phyloP scores from a whole-genome alignment of 1,140 invertebrate genomes.

The Drosophila kanapiae region DNA sequence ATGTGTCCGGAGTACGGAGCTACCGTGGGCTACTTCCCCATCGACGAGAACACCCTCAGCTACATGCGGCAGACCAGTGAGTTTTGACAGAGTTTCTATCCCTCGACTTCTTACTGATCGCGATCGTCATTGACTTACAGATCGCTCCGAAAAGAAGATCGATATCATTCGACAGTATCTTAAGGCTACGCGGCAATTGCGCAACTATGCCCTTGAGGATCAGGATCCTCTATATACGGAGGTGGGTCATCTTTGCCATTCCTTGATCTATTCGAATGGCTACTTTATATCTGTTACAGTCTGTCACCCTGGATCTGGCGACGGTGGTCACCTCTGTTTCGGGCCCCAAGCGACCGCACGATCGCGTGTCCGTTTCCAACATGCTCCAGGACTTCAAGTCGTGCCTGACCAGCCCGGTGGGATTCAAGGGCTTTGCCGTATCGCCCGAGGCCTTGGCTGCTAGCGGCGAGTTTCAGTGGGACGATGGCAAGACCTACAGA shows the following conservation, averaged over 20 bases:
- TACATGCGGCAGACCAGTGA: conserved; percentile 96
- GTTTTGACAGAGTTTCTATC: conserved; percentile 10
- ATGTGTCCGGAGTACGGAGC: conserved; percentile 99
- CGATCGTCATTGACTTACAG: conserved; percentile 86
- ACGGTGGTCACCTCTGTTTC: conserved; percentile 97
- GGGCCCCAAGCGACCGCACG: conserved; percentile 98
- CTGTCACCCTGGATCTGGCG: conserved; percentile 94
- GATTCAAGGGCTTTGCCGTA: conserved; percentile 98
- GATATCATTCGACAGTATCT: conserved; percentile 95
- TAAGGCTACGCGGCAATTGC: conserved; percentile 91
- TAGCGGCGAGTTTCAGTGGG: conserved; percentile 91
- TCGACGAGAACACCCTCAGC: conserved; percentile 93
- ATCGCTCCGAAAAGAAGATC: conserved; percentile 93
- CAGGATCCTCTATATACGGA: conserved; percentile 96
- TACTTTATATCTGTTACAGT: conserved; percentile 84
- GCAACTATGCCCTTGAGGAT: conserved; percentile 91
- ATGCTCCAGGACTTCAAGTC: conserved; percentile 96
- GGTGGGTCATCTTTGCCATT: conserved; percentile 74
- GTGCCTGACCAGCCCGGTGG: conserved; percentile 95
- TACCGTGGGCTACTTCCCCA: conserved; percentile 98
- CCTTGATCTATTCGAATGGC: too few relatives aligned
- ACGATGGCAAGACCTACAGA: conserved; percentile 93
- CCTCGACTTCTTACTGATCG: neutral
- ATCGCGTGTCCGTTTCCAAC: conserved; percentile 94
- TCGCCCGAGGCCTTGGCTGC: conserved; percentile 88